Base-by-base conservation (phyloP, 2,797 vertebrate species). In the Mus caroli region DNA sequence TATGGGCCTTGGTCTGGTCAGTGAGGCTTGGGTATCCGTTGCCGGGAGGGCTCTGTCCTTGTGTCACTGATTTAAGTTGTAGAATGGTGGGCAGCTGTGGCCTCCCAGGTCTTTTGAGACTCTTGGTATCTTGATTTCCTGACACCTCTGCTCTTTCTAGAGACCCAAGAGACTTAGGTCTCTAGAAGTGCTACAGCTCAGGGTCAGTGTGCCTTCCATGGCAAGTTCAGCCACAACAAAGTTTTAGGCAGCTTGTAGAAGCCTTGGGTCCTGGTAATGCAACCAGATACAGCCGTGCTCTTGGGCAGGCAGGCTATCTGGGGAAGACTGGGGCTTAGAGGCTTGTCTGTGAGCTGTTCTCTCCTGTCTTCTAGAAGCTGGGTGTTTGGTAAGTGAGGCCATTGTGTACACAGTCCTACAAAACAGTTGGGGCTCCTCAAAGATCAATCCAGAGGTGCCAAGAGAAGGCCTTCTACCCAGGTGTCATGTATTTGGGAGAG, bases 221-320 rank as follows among this genome's bases (percentile, higher is more conserved):
- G 50, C 0, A 9, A 0, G 50, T 28, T 58, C n/a, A 14, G 50
- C 20, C 75, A 83, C 46, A 20, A 37, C 1, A 20, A 14, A 19
- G 28, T 82, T 54, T 87, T 56, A 73, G 84, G 78, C 85, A 85
- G 93, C 69, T 54, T 76, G 88, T 22, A 24, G 60, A 54, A 6
- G 56, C 9, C 22, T 34, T 24, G 19, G 28, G 62, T 34, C 71
- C 76, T 79, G 43, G 89, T 24, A 0, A 0, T 60, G 26, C 56
- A 17, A 46, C 58, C n/a, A 2, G 2, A 10, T 40, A 6, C 62
- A n/a, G 31, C 50, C 5, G 22, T 24, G 9, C 62, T 84, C 75
- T 54, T 20, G 22, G 82, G 43, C 79, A 83, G 58, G 22, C 10
- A 43, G 54, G n/a, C 52, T 37, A 0, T 62, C 69, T 50, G 8